These are phyloP conservation scores for Centropus bengalensis DNA, from an alignment of 2,113 vertebrate species.

Conservation along the genomic window DNA sequence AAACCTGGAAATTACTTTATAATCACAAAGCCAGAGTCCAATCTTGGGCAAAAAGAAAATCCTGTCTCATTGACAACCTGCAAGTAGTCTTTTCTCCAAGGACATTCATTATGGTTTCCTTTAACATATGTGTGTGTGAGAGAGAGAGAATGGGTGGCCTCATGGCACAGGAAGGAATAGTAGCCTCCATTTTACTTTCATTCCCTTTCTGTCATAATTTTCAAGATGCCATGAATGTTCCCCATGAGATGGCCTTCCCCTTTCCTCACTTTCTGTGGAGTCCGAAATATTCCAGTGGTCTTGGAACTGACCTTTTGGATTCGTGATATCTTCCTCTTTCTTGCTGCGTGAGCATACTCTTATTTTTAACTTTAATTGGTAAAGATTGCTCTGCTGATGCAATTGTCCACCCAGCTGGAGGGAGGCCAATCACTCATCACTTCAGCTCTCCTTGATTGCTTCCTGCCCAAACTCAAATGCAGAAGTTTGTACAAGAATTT, in stretches of 20 bases:
- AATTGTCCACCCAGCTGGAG: background rate
- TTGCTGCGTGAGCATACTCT: background rate
- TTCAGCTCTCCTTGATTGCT: background rate
- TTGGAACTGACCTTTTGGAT: background rate
- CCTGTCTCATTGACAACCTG: background rate
- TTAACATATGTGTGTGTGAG: background rate
- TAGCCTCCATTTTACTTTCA: background rate
- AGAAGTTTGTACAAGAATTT: background rate
- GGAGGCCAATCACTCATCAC: background rate
- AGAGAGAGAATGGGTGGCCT: no score
- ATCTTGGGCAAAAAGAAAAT: background rate
- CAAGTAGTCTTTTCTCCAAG: background rate
- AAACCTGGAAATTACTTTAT: background rate
- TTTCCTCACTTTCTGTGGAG: background rate
- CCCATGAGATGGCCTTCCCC: background rate
- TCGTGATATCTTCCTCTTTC: background rate
- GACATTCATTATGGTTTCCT: background rate
- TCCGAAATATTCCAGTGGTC: background rate
- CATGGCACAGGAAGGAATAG: background rate
- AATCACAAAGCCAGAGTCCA: background rate
- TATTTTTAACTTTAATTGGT: slow-evolving; percentile 1
- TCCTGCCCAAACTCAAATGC: background rate
- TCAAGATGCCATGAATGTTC: background rate
- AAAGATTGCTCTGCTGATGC: background rate
- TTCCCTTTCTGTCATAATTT: background rate